Evolutionary conservation across 2,113 vertebrate genomes (phyloP), one percentile per base, ranked within the genome.

Genomic region (Parotia lawesii): DNA sequence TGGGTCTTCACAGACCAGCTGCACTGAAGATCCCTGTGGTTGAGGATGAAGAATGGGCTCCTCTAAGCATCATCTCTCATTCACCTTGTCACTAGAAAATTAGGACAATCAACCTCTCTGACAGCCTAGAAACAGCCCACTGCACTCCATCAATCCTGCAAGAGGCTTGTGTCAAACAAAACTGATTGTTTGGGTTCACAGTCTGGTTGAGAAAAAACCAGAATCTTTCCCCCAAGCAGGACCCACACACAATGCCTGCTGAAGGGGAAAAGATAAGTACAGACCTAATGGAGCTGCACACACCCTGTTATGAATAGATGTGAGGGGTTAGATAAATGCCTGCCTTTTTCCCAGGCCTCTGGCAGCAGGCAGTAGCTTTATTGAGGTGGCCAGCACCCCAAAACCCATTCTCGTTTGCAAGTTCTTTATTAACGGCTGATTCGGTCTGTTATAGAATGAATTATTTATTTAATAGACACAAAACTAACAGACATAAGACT

Each of bases 141-240:
- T 74, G 85, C 90, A 54, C n/a, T 11, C 35, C 53, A 93, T 92
- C 29, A 84, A 56, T 94, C 89, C 92, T 61, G 77, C 37, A 6
- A 86, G 69, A 69, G 69, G 35, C 62, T 95, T 40, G 37, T 74
- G 60, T 70, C 79, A 89, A 90, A 95, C 80, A 93, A n/a, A 57
- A 66, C 62, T n/a, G 40, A 64, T 78, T 85, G 70, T 27, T 5
- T 31, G 66, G 67, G 57, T n/a, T 47, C 37, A 9, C 57, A 45
- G 62, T 56, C 40, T 37, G 29, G 48, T 61, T 85, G 72, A 89
- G 91, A 93, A 72, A 83, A 64, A 87, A 61, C 57, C 88, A 74
- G 56, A 83, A 84, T 45, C 58, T 92, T 87, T 71, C 51, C 53
- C 51, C n/a, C 37, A 64, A 16, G 47, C 9, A 40, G 40, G 48